Percentiles rank a stretch among this genome's conserved stretches.
Evolutionary conservation across 92 coral and sea anemone species (phyloP).

Genomic region (Porites cylindrica): DNA sequence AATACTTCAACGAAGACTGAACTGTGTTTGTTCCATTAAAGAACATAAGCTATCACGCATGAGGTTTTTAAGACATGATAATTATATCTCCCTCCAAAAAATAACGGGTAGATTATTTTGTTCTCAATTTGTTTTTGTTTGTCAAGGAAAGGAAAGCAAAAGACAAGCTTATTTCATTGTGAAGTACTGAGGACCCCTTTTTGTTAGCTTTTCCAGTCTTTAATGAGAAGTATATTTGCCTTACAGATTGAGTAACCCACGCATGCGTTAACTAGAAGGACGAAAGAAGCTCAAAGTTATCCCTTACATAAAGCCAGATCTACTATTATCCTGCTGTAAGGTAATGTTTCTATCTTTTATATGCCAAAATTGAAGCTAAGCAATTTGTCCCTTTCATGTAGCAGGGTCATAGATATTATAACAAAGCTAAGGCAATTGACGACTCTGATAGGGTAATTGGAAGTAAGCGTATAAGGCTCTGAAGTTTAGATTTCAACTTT

Average conservation of each 20-base stretch:
- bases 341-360: neutral
- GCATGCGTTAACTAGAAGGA: constrained; percentile 10
- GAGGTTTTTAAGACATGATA: too few species aligned
- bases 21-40: neutral
- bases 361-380: too few species aligned
- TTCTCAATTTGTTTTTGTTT: neutral
- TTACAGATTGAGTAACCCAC: constrained; percentile 1
- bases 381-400: too few species aligned
- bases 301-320: neutral
- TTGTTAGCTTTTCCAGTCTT: neutral
- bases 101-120: neutral
- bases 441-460: neutral
- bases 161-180: neutral
- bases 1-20: neutral
- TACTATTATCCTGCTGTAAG: neutral
- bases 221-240: neutral
- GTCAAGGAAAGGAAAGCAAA: neutral
- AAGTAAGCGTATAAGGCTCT: constrained; percentile 6
- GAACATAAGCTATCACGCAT: too few species aligned
- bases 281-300: neutral
- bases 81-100: too few species aligned
- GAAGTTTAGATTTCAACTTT: constrained; percentile 31
- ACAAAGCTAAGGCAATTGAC: neutral
- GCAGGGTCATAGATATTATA: too few species aligned
- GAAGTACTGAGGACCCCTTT: neutral